A percentile compares a stretch with the other conserved stretches of the same genome.
phyloP scores from a whole-genome alignment of 2,888 invertebrate species.

The Folsomia manolachei region DNA sequence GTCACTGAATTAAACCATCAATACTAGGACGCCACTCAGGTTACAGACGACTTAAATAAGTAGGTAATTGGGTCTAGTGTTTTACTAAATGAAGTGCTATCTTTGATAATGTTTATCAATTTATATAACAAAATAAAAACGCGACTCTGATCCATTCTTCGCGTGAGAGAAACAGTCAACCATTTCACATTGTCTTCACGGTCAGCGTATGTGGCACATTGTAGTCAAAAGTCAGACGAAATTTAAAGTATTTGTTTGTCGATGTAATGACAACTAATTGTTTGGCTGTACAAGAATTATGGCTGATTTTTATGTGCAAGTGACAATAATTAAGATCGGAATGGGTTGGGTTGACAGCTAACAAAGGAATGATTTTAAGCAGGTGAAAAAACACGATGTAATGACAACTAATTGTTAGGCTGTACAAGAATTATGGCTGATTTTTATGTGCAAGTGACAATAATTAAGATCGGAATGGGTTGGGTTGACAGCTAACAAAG shows the following conservation, averaged over 20 bases:
- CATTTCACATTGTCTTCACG: not conserved
- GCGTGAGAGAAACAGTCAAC: not conserved
- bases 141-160: too few species aligned
- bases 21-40: too few species aligned
- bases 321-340: not conserved
- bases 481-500: not conserved
- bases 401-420: not conserved
- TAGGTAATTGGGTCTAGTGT: too few species aligned
- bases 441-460: too few species aligned
- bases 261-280: not conserved
- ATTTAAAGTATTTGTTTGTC: too few species aligned
- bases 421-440: not conserved
- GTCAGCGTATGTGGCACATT: not conserved
- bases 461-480: not conserved
- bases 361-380: constrained; percentile 1
- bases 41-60: too few species aligned
- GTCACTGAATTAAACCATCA: too few species aligned
- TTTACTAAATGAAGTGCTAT: too few species aligned
- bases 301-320: not conserved
- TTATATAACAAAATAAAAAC: too few species aligned
- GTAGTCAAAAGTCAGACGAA: not conserved
- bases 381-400: too few species aligned
- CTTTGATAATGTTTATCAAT: too few species aligned
- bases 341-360: not conserved
- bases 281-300: not conserved